Conservation (phyloP, 2,888 invertebrate genomes). For the Dicyrtomina minuta region DNA sequence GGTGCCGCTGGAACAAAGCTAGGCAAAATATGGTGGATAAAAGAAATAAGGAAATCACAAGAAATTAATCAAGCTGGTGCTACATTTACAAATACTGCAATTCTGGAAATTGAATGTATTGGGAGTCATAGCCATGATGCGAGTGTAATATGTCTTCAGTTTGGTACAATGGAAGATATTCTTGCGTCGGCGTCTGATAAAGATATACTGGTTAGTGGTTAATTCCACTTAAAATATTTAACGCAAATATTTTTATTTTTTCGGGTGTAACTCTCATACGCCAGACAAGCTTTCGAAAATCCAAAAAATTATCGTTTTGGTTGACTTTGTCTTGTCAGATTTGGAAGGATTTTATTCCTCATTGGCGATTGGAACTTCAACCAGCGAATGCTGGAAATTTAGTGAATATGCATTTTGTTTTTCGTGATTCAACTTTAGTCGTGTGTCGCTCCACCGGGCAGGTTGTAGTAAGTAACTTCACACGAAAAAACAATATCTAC, state of each 20-base stretch:
- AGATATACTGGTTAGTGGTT: slow-evolving; percentile 41
- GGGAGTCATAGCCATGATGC: slow-evolving; percentile 30
- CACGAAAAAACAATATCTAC: neutral
- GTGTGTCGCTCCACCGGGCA: slow-evolving; percentile 37
- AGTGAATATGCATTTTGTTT: slow-evolving; percentile 35
- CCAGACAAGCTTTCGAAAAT: neutral
- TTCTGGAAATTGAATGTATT: slow-evolving; percentile 26
- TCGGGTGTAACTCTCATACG: too few species aligned
- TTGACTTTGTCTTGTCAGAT: neutral
- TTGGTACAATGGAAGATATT: slow-evolving; percentile 33
- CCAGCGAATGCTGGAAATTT: neutral
- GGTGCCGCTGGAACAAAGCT: slow-evolving; percentile 35
- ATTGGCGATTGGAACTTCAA: neutral
- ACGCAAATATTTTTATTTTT: too few species aligned
- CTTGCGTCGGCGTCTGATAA: slow-evolving; percentile 39
- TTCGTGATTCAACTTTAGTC: slow-evolving; percentile 23
- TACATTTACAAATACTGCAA: neutral
- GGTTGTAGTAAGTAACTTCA: slow-evolving; percentile 29
- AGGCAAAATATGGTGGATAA: slow-evolving; percentile 38
- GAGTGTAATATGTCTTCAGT: slow-evolving; percentile 20
- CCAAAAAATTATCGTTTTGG: too few species aligned
- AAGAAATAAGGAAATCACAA: neutral
- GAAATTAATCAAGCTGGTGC: neutral
- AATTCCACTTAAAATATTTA: too few species aligned
- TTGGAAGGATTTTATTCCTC: slow-evolving; percentile 10